Percentiles rank a stretch among this genome's conserved stretches.
Conservation (phyloP, 1,140 invertebrate genomes). For the Physella acuta region DNA sequence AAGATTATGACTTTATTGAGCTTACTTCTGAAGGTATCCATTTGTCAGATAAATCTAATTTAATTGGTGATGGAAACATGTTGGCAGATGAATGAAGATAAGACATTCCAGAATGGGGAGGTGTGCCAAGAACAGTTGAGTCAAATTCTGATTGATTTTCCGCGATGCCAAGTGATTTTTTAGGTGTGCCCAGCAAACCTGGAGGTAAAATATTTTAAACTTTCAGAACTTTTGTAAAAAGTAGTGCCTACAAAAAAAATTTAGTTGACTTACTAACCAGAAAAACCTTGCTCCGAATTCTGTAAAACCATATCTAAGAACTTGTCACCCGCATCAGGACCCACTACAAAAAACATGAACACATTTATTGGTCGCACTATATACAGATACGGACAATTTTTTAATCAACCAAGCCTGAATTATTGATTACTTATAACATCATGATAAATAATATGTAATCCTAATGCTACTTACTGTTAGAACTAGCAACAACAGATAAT, state of each 20-base stretch:
- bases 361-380: too few species aligned
- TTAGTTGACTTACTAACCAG: conserved; percentile 26
- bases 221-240: too few species aligned
- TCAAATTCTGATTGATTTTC: too few species aligned
- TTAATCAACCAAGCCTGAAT: too few species aligned
- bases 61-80: conserved; percentile 7
- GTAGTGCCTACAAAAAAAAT: too few species aligned
- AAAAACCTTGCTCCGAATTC: conserved; percentile 28
- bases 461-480: conserved; percentile 1
- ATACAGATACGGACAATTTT: too few species aligned
- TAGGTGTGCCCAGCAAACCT: conserved; percentile 3
- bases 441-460: too few species aligned
- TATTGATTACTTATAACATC: too few species aligned
- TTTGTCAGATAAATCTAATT: not conserved
- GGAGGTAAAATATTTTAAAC: not conserved
- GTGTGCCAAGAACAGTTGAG: not conserved
- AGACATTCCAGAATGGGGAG: not conserved
- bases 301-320: conserved; percentile 27
- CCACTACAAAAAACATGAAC: conserved; percentile 12
- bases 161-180: not conserved
- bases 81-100: not conserved
- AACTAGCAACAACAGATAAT: conserved; percentile 3
- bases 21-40: conserved; percentile 16
- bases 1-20: not conserved
- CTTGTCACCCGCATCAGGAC: conserved; percentile 29